Conservation (phyloP, 2,797 vertebrate species). For the Perdix hodgsoniae region DNA sequence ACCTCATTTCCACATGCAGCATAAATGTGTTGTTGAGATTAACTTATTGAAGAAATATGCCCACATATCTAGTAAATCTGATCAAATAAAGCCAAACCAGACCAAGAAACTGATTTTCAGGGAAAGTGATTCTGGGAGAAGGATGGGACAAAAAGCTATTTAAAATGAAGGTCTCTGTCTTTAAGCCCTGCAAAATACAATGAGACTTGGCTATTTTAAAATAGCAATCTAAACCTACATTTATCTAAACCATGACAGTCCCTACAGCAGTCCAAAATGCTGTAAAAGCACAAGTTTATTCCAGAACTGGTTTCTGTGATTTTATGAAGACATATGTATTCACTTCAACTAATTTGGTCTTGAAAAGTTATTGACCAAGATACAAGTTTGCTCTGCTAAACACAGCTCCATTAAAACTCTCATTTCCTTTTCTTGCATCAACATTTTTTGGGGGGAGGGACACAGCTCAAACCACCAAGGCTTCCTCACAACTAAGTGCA, state of each 20-base stretch:
- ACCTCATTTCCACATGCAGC: background rate
- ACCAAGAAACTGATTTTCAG: background rate
- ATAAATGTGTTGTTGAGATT: background rate
- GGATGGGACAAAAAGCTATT: no score
- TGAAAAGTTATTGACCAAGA: background rate
- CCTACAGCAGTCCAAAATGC: accelerated
- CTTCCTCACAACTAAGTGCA: background rate
- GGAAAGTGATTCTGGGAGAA: no score
- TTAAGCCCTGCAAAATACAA: background rate
- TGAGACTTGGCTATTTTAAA: background rate
- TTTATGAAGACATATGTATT: background rate
- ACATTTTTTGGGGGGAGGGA: background rate
- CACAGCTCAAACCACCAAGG: background rate
- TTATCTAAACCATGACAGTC: background rate
- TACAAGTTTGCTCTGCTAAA: background rate
- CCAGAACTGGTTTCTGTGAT: background rate
- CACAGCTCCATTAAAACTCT: background rate
- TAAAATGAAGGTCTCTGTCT: background rate
- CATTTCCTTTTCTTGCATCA: background rate
- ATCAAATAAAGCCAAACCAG: background rate
- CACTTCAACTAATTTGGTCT: background rate
- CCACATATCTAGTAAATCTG: background rate
- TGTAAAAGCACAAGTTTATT: background rate
- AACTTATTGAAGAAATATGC: background rate
- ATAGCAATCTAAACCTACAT: background rate